Conservation (phyloP, 2,797 vertebrate genomes). For the Pyrrhura leucotis region DNA sequence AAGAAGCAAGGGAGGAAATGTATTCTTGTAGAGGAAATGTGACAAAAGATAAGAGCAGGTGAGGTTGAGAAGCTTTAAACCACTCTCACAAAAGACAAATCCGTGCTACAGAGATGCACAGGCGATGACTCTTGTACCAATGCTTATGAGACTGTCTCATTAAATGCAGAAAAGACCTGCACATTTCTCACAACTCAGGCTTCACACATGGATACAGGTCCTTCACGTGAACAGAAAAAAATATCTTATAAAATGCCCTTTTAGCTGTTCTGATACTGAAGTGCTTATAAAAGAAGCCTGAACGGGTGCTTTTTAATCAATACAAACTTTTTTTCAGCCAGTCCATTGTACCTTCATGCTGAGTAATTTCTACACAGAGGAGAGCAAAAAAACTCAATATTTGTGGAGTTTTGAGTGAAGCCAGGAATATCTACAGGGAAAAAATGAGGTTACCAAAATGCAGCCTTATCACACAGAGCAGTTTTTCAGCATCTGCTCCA, state of each 20-base stretch:
- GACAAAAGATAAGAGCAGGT: neutral
- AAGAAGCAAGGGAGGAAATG: neutral
- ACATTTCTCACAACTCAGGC: neutral
- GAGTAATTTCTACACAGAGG: neutral
- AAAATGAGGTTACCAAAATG: neutral
- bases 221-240: neutral
- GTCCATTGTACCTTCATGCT: neutral
- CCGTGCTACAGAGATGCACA: neutral
- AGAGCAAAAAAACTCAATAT: neutral
- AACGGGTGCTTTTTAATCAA: conserved; percentile 27
- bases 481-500: neutral
- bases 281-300: neutral
- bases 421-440: neutral
- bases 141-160: neutral
- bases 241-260: neutral
- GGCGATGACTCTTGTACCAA: neutral
- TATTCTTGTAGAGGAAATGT: neutral
- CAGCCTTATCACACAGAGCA: neutral
- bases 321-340: neutral
- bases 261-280: neutral
- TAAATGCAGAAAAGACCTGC: neutral
- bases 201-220: neutral
- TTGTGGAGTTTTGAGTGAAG: neutral
- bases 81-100: neutral
- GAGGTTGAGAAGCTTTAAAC: neutral